Base-by-base conservation (phyloP, 2,888 invertebrate species). In the Sminthurinus aureus region DNA sequence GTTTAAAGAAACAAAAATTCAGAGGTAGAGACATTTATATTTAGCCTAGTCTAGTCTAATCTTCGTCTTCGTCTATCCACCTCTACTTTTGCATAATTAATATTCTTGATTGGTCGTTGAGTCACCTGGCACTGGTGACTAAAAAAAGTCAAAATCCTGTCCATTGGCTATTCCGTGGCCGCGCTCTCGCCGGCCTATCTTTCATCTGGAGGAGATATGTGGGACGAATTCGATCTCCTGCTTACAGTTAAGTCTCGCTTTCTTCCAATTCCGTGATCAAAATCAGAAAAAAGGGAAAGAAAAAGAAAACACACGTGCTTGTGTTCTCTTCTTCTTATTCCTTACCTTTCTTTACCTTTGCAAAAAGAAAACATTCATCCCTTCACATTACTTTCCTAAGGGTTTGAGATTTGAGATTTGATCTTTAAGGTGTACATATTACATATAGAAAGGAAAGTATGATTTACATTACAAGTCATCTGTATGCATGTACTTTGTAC, bases 211-310 rank as follows among this genome's bases (percentile, higher is more conserved):
- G 83, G 85, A 83, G 84, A 84, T 74, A 87, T 85, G 85, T 85
- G 85, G 85, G 86, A 86, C 87, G 82, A 85, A 22, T 75, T 85
- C 83, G 85, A 78, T 79, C 82, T 73, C 80, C 80, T 84, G 20
- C 82, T 85, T 81, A 79, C 86, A 85, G 85, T 86, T 84, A 85
- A 85, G 85, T 84, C 66, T 84, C 24, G 73, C 75, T 67, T 80
- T 58, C 74, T 38, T 71, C 69, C 71, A 20, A 58, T 38, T 38
- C 38, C 38, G 38, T 58, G 58, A 58, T 58, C 58, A 58, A 58
- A 58, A 58, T 58, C 18, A 38, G 38, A 38, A 38, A 38, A 38
- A 38, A 38, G 38, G 38, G 3, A 38, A 38, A 6, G 38, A 38
- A 38, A 38, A 38, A 38, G 38, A 38, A 38, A 38, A 38, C 38